phyloP scores from a whole-genome alignment of 2,888 invertebrate genomes.

The Crossocerus cetratus region DNA sequence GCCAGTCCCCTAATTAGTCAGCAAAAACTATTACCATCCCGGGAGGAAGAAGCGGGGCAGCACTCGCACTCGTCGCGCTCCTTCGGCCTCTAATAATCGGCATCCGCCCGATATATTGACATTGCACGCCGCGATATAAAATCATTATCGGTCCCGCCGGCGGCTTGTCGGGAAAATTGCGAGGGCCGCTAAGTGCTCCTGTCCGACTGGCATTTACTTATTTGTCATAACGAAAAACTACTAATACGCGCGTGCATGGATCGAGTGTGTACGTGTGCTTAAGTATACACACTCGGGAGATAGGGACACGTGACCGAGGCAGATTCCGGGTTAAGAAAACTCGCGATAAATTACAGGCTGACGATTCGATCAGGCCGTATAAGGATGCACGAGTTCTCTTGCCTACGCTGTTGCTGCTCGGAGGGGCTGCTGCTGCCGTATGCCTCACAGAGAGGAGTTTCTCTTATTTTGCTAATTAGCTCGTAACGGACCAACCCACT shows the following conservation, averaged over 20 bases:
- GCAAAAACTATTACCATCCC: not conserved
- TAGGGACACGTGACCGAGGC: slow-evolving; percentile 5
- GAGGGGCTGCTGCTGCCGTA: slow-evolving; percentile 23
- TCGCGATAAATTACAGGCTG: slow-evolving; percentile 55
- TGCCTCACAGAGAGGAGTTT: slow-evolving; percentile 48
- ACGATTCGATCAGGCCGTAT: slow-evolving; percentile 56
- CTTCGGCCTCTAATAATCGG: not conserved
- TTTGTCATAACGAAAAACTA: slow-evolving; percentile 14
- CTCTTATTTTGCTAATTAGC: slow-evolving; percentile 67
- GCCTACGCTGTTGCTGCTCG: slow-evolving; percentile 45
- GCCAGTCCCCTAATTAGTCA: not conserved
- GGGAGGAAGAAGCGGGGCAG: not conserved
- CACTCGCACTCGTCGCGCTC: not conserved
- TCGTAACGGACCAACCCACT: slow-evolving; percentile 60
- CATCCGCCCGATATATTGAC: not conserved
- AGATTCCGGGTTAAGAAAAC: slow-evolving; percentile 49
- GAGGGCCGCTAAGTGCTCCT: not conserved
- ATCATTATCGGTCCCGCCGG: not conserved
- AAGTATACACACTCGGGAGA: no score
- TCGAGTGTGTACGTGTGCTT: no score
- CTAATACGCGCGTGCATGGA: slow-evolving; percentile 5
- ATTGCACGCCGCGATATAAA: not conserved
- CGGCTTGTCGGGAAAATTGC: not conserved
- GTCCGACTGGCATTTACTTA: slow-evolving; percentile 1
- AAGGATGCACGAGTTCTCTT: slow-evolving; percentile 47